Percentiles rank a stretch among this genome's conserved stretches.
phyloP scores from a whole-genome alignment of 1,140 invertebrate genomes.

The Lasioglossum albipes region DNA sequence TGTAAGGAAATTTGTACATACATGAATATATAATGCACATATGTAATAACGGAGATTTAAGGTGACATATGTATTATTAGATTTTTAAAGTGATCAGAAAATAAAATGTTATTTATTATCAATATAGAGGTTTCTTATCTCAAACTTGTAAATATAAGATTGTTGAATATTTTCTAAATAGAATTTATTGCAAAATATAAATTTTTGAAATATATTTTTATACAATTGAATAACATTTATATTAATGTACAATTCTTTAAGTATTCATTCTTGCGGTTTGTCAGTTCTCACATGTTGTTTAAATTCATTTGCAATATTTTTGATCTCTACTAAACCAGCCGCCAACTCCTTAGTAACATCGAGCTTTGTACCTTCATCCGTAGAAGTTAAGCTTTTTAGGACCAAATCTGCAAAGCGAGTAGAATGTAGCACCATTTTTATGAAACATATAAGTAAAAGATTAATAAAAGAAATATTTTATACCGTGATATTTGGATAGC shows the following conservation, averaged over 20 bases:
- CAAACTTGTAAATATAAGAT: neutral
- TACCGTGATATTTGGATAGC: slow-evolving; percentile 90
- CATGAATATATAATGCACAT: slow-evolving; percentile 26
- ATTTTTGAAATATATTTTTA: slow-evolving; percentile 22
- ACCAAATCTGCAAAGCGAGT: slow-evolving; percentile 80
- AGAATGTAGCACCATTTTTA: slow-evolving; percentile 20
- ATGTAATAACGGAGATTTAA: slow-evolving; percentile 31
- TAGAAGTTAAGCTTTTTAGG: slow-evolving; percentile 82
- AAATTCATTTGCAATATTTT: slow-evolving; percentile 80
- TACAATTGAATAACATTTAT: slow-evolving; percentile 29
- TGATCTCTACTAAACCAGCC: slow-evolving; percentile 78
- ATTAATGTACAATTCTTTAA: slow-evolving; percentile 39
- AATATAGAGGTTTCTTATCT: neutral
- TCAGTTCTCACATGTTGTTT: slow-evolving; percentile 77
- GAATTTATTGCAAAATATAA: slow-evolving; percentile 33
- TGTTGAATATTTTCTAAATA: neutral
- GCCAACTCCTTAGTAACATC: slow-evolving; percentile 74
- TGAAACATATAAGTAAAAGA: neutral
- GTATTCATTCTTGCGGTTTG: slow-evolving; percentile 54
- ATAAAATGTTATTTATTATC: slow-evolving; percentile 35
- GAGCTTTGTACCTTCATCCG: slow-evolving; percentile 75
- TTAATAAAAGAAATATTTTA: slow-evolving; percentile 37
- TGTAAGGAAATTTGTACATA: slow-evolving; percentile 30
- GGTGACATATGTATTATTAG: slow-evolving; percentile 16
- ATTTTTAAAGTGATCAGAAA: slow-evolving; percentile 16